Evolutionary conservation across 2,888 invertebrate genomes (phyloP), one percentile per base, ranked within the genome.

Genomic region (Melieria crassipennis): DNA sequence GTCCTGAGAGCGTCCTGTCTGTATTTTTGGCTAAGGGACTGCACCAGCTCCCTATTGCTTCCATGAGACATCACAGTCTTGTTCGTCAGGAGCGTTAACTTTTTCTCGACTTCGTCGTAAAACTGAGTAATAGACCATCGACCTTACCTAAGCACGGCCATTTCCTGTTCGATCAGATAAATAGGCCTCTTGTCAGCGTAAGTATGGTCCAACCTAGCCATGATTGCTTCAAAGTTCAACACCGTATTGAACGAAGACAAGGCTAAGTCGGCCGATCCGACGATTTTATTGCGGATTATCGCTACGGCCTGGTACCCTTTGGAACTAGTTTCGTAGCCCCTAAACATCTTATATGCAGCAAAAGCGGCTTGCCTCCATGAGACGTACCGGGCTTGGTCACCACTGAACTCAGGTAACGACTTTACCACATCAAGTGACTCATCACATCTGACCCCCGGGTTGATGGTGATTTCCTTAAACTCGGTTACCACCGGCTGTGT

Each of bases 21-120:
- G 55, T 74, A 73, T 67, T 71, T 76, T 30, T 72, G 52, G 13
- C 67, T 67, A 10, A 75, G 64, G 0, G 65, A 73, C 16, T 67
- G 69, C 45, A 60, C 67, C 4, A 73, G 42, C 6, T 10, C 62
- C 10, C 61, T 62, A 10, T 65, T 72, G 5, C 68, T 66, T 7
- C 74, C 70, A 50, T 75, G 45, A 1, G 68, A 47, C 75, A 75
- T 75, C 11, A 74, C 66, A 0, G 61, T 74, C 42, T 76, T 78
- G 16, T 76, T 76, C 7, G 69, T 72, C 6, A 78, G 16, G 0
- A 75, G 56, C 1, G 75, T 74, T 1, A 75, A 42, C 10, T 72
- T 74, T 11, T 72, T 72, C 50, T 75, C 74, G 0, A 75, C 72
- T 11, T 75, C 75, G 45, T 74, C 75, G 46, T 74, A 73, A 58